phyloP scores from a whole-genome alignment of 1,140 invertebrate species.

The Trachymyrmex cornetzi region DNA sequence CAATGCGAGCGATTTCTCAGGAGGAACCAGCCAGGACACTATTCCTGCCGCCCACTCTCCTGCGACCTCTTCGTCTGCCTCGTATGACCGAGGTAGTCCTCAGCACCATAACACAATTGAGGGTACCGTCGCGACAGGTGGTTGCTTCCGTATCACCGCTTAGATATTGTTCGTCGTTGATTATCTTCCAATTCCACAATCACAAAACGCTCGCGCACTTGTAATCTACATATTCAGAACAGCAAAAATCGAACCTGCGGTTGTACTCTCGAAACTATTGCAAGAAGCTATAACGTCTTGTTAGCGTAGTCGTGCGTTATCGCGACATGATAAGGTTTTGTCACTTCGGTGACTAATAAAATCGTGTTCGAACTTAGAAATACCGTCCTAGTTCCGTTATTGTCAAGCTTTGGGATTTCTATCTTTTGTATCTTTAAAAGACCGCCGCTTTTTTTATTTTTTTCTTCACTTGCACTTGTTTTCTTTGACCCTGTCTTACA shows the following conservation, averaged over 20 bases:
- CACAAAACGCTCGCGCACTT: constrained; percentile 10
- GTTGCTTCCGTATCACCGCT: constrained; percentile 25
- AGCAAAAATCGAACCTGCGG: not conserved
- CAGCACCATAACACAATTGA: constrained; percentile 72
- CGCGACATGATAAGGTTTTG: not conserved
- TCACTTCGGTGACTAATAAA: constrained; percentile 11
- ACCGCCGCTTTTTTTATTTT: not conserved
- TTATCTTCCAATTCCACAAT: constrained; percentile 3
- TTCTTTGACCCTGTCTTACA: not conserved
- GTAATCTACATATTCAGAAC: not conserved
- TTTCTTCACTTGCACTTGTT: constrained; percentile 19
- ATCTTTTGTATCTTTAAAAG: not conserved
- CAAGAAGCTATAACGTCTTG: not conserved
- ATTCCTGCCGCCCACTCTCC: constrained; percentile 45
- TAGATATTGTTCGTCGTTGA: not conserved
- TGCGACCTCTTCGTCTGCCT: constrained; percentile 67
- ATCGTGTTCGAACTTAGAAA: too few relatives aligned
- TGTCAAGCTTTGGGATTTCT: not conserved
- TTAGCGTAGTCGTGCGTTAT: not conserved
- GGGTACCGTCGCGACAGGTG: constrained; percentile 36
- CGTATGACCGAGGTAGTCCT: constrained; percentile 59
- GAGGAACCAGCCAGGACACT: not conserved
- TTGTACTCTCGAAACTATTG: not conserved
- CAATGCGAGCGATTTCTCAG: constrained; percentile 38
- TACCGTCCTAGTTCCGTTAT: too few relatives aligned